phyloP scores from a whole-genome alignment of 2,888 invertebrate genomes.

The Calliphora vomitoria region DNA sequence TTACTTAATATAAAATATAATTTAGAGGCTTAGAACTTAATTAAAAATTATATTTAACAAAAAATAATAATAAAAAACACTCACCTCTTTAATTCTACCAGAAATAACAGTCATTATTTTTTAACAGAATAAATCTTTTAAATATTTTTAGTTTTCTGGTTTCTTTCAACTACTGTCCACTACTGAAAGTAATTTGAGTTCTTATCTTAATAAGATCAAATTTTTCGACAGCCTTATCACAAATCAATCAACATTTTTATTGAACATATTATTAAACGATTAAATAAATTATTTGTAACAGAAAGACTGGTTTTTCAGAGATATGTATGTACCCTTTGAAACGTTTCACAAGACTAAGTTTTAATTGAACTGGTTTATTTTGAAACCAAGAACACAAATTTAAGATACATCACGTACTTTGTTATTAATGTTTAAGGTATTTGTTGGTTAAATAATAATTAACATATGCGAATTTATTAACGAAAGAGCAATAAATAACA shows the following conservation, averaged over 20 bases:
- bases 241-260: slow-evolving; percentile 3
- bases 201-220: slow-evolving; percentile 26
- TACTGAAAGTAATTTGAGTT: background rate
- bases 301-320: background rate
- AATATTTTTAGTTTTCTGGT: background rate
- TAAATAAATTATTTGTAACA: background rate
- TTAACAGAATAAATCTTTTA: background rate
- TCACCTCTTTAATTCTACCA: slow-evolving; percentile 18
- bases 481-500: too few species aligned
- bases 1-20: slow-evolving; percentile 24
- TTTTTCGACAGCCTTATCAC: slow-evolving; percentile 3
- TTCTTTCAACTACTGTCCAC: background rate
- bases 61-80: slow-evolving; percentile 8
- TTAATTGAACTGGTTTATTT: background rate
- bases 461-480: background rate
- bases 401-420: background rate
- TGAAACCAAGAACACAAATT: background rate
- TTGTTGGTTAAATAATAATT: background rate
- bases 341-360: background rate
- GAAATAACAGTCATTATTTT: background rate
- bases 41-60: slow-evolving; percentile 21
- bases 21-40: slow-evolving; percentile 36
- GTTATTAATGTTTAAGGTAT: background rate
- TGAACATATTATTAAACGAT: background rate
- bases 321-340: background rate